Evolutionary conservation across 2,888 invertebrate genomes (phyloP).

Genomic region (Caenorhabditis virilis): DNA sequence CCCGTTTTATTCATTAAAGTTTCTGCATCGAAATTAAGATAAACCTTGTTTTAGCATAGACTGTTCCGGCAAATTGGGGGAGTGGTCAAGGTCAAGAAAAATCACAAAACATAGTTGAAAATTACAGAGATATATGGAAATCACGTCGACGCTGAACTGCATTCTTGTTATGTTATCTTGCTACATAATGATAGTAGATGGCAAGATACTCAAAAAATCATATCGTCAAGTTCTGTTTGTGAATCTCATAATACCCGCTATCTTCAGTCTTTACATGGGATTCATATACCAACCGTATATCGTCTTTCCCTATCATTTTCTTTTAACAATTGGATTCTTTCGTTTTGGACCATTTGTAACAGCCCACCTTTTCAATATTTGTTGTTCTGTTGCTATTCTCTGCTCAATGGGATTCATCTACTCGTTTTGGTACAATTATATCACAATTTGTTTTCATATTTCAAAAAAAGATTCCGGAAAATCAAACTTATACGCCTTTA

Average conservation of each 20-base stretch:
- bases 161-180: conserved; percentile 3
- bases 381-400: conserved; percentile 26
- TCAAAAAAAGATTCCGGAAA: conserved; percentile 8
- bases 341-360: conserved; percentile 32
- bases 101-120: too few species aligned
- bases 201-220: conserved; percentile 12
- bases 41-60: too few species aligned
- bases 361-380: conserved; percentile 33
- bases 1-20: too few species aligned
- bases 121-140: conserved; percentile 28
- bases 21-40: too few species aligned
- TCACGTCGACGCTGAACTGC: conserved; percentile 15
- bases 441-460: conserved; percentile 26
- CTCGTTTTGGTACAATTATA: conserved; percentile 34
- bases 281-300: conserved; percentile 34
- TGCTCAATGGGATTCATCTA: conserved; percentile 37
- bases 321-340: conserved; percentile 26
- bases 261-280: conserved; percentile 32
- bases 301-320: conserved; percentile 29
- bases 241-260: conserved; percentile 19
- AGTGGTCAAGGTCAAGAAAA: too few species aligned
- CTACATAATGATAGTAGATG: conserved; percentile 13
- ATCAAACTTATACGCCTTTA: conserved; percentile 10
- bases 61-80: too few species aligned
- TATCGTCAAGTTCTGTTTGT: conserved; percentile 27